Evolutionary conservation across 2,113 vertebrate genomes (phyloP).

Genomic region (Pomatorhinus ruficollis): DNA sequence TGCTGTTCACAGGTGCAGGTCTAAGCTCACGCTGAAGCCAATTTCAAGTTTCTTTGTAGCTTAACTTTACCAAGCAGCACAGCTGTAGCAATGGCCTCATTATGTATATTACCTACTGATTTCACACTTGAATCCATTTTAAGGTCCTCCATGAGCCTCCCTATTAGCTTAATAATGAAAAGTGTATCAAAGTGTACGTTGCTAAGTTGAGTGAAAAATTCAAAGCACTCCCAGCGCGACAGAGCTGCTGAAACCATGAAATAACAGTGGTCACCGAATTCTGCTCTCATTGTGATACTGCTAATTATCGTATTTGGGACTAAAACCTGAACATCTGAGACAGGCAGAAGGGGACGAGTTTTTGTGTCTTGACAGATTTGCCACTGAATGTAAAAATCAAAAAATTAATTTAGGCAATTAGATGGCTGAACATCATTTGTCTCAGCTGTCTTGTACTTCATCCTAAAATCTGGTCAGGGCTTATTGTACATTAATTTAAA

Average conservation of each 20-base stretch:
- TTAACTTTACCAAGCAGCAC: neutral
- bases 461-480: neutral
- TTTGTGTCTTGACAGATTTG: neutral
- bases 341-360: neutral
- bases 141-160: conserved; percentile 4
- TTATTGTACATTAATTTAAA: neutral
- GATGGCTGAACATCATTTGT: neutral
- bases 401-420: neutral
- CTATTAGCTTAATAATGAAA: conserved; percentile 55
- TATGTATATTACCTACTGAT: conserved; percentile 45
- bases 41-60: conserved; percentile 6
- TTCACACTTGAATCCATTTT: conserved; percentile 60
- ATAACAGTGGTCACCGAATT: neutral
- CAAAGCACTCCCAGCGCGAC: conserved; percentile 5
- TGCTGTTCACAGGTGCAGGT: neutral
- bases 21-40: neutral
- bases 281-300: neutral
- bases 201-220: conserved; percentile 50
- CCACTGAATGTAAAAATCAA: neutral
- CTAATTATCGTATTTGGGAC: neutral
- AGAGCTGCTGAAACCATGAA: neutral
- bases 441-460: neutral
- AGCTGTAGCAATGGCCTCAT: conserved; percentile 38
- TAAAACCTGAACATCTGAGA: neutral
- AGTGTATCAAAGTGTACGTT: conserved; percentile 33